Evolutionary conservation across 2,888 invertebrate genomes (phyloP).

Genomic region (Hecatera dysodea): DNA sequence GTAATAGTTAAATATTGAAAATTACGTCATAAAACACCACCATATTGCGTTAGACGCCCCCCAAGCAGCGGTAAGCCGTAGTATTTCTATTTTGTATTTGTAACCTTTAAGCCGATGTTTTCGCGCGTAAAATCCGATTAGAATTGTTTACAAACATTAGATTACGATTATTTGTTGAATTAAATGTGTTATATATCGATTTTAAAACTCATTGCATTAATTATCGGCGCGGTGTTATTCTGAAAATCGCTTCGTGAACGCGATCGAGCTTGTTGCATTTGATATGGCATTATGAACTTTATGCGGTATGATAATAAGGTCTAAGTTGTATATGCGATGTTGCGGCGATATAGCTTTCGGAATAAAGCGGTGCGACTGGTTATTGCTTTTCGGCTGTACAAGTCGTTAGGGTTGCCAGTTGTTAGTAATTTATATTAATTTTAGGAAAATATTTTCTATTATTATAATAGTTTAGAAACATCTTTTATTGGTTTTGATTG

Average conservation of each 20-base stretch:
- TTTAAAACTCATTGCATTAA: slow-evolving; percentile 72
- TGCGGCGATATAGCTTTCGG: slow-evolving; percentile 69
- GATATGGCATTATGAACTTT: slow-evolving; percentile 72
- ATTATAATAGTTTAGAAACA: slow-evolving; percentile 1
- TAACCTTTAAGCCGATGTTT: slow-evolving; percentile 75
- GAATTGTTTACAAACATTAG: slow-evolving; percentile 67
- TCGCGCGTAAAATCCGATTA: slow-evolving; percentile 74
- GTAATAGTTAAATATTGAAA: slow-evolving; percentile 33
- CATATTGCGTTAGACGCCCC: slow-evolving; percentile 1
- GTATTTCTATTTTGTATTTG: slow-evolving; percentile 58
- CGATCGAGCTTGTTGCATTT: slow-evolving; percentile 59
- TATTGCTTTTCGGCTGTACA: slow-evolving; percentile 72
- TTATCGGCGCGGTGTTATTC: slow-evolving; percentile 80
- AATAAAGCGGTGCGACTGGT: slow-evolving; percentile 82
- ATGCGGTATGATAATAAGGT: slow-evolving; percentile 68
- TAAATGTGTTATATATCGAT: slow-evolving; percentile 54
- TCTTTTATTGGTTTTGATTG: neutral
- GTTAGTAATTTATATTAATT: slow-evolving; percentile 50
- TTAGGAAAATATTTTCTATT: slow-evolving; percentile 34
- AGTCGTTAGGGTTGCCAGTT: slow-evolving; percentile 57
- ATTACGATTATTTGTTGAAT: slow-evolving; percentile 37
- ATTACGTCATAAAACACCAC: slow-evolving; percentile 1
- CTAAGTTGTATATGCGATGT: slow-evolving; percentile 65
- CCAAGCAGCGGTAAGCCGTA: slow-evolving; percentile 63
- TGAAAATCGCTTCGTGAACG: slow-evolving; percentile 74